Conservation (phyloP, 2,113 vertebrate genomes). For the Daubentonia madagascariensis region DNA sequence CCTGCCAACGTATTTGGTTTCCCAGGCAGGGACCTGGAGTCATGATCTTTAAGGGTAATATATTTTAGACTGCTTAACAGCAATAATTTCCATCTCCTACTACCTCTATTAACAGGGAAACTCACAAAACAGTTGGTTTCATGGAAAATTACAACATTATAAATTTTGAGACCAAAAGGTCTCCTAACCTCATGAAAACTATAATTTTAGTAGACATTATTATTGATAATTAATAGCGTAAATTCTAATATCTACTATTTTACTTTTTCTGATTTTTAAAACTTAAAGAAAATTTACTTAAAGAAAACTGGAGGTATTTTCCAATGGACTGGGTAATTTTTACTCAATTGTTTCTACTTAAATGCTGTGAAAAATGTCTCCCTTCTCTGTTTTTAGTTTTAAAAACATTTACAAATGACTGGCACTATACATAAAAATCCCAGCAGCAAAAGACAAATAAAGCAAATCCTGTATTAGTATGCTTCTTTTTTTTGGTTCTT, state of each 20-base stretch:
- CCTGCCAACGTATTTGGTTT: not conserved
- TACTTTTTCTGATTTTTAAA: not conserved
- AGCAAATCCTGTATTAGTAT: constrained; percentile 51
- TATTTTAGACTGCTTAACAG: not conserved
- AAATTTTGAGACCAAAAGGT: not conserved
- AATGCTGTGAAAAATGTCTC: not conserved
- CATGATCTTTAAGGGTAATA: not conserved
- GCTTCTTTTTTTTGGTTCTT: not conserved
- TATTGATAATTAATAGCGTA: not conserved
- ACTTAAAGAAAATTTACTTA: not conserved
- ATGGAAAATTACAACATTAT: not conserved
- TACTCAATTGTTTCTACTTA: not conserved
- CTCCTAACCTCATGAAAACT: not conserved
- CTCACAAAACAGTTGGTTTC: not conserved
- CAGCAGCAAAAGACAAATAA: constrained; percentile 33
- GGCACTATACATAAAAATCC: not conserved
- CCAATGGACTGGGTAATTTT: not conserved
- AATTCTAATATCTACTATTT: not conserved
- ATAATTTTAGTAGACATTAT: not conserved
- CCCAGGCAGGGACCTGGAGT: not conserved
- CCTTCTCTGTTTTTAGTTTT: not conserved
- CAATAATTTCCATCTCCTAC: not conserved
- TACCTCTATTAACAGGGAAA: not conserved
- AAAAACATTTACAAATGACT: constrained; percentile 42
- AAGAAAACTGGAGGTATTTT: not conserved